Base-by-base conservation (phyloP, 1,140 invertebrate genomes). In the Dreissena rostriformis region DNA sequence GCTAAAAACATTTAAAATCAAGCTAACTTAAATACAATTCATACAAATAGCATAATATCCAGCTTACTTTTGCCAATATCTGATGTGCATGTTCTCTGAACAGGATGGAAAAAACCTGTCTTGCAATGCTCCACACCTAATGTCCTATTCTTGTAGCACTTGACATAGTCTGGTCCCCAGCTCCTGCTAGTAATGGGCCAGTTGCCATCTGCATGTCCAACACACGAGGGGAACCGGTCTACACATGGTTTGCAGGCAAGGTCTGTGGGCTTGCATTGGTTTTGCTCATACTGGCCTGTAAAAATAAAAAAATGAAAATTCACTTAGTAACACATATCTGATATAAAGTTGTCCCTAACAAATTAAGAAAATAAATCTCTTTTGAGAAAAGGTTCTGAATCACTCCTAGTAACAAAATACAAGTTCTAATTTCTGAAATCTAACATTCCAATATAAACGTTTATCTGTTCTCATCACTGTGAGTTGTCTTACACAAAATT, bases 101-200 rank as follows among this genome's bases (percentile, higher is more conserved):
- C 49, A n/a, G 86, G 86, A 68, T 85, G 61, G 53, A 87, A 87
- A 55, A 72, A 87, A 19, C 83, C 63, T 19, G 57, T 82, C 28
- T 63, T 17, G 79, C 86, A 87, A 24, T 82, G 61, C 0, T 77
- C 51, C 10, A 79, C 73, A 55, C 55, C 53, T 17, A 89, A 51
- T 0, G 85, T 86, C 28, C 90, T 85, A 52, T 88, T 86, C 39
- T 88, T 79, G 29, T 87, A 86, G 73, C 90, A 87, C 17, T 15
- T 68, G 28, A 84, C 65, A 68, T 79, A 87, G 22, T 85, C 82
- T 29, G 74, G 67, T 57, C 77, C 71, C 86, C 86, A 87, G n/a
- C 72, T 63, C 5, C 65, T 65, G 17, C 72, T 57, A 19, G 82
- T 73, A 12, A 85, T 57, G 11, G 86, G 28, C 29, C 85, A 55